phyloP scores from a whole-genome alignment of 1,140 invertebrate genomes.

The Ceratina japonica region DNA sequence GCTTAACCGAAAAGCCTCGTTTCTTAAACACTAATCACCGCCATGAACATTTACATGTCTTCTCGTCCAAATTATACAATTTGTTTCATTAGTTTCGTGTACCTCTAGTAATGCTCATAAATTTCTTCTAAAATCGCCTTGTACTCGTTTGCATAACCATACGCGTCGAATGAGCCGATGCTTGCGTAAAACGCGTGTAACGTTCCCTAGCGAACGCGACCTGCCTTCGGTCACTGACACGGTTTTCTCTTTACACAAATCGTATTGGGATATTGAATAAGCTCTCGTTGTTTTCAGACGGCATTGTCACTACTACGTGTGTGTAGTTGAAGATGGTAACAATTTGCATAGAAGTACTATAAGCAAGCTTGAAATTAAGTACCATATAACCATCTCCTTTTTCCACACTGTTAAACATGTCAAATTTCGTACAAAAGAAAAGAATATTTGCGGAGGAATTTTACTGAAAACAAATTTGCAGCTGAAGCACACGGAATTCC shows the following conservation, averaged over 20 bases:
- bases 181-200: conserved; percentile 24
- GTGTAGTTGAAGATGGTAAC: too few relatives aligned
- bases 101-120: too few relatives aligned
- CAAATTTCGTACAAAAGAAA: too few relatives aligned
- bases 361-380: too few relatives aligned
- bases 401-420: background rate
- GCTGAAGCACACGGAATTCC: too few relatives aligned
- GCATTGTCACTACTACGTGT: too few relatives aligned
- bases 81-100: background rate
- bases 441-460: too few relatives aligned
- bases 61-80: background rate
- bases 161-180: background rate
- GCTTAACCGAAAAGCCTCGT: background rate
- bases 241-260: background rate
- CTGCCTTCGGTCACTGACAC: conserved; percentile 40
- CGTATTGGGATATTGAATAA: too few relatives aligned
- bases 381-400: too few relatives aligned
- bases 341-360: too few relatives aligned
- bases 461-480: too few relatives aligned
- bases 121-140: background rate
- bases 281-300: too few relatives aligned
- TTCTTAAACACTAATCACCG: background rate
- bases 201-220: conserved; percentile 24
- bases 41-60: background rate
- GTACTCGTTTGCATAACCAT: background rate